phyloP scores from a whole-genome alignment of 2,113 vertebrate genomes.

The Clarias gariepinus region DNA sequence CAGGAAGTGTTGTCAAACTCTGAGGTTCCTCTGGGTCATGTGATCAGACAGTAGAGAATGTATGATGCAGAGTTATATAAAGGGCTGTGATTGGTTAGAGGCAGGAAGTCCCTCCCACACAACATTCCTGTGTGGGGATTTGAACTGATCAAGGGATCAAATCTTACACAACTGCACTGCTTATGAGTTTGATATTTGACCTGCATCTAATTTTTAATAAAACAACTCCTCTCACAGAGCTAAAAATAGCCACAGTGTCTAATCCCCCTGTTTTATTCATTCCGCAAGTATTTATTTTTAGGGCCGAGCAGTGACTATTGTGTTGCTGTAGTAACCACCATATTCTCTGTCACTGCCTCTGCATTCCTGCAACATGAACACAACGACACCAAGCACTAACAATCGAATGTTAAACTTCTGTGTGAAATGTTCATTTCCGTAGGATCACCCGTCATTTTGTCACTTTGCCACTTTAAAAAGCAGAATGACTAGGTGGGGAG shows the following conservation, averaged over 20 bases:
- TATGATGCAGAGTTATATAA: not conserved
- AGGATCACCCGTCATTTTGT: no score
- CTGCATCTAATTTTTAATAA: not conserved
- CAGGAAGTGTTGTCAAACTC: constrained; percentile 12
- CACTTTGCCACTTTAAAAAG: not conserved
- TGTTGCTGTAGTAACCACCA: constrained; percentile 1
- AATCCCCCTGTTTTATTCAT: not conserved
- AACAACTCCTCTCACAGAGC: not conserved
- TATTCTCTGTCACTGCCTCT: not conserved
- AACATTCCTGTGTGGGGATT: not conserved
- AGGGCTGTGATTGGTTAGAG: not conserved
- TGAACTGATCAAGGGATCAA: not conserved
- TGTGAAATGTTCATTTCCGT: not conserved
- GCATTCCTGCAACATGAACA: not conserved
- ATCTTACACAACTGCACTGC: not conserved
- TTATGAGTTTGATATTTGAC: not conserved
- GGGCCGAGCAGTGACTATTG: not conserved
- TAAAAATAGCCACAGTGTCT: not conserved
- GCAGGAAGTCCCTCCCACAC: not conserved
- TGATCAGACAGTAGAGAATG: not conserved
- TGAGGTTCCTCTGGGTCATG: constrained; percentile 1
- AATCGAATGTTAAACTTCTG: not conserved
- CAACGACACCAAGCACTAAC: not conserved
- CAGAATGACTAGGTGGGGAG: not conserved
- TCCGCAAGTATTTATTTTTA: not conserved